Evolutionary conservation across 2,888 invertebrate species (phyloP), one percentile per base, ranked within the genome.

Genomic region (Sinopyrophorus schimmeli): DNA sequence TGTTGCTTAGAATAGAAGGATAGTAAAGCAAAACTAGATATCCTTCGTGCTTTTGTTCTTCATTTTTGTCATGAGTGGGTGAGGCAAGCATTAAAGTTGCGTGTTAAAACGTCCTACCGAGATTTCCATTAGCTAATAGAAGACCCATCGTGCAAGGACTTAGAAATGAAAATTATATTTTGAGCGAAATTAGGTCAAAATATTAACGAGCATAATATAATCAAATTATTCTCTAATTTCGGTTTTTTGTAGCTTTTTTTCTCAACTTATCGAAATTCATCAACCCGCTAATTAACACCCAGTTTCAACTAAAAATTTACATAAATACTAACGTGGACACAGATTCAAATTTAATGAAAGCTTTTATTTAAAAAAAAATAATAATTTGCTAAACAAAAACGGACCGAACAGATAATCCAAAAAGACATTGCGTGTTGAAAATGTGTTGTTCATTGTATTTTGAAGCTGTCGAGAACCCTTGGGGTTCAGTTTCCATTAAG

Each of bases 61-160:
- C 35, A 35, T 35, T 38, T 46, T 23, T 46, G 20, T 46, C 39
- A 20, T 32, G 35, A 26, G 30, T 34, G 47, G 55, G 55, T 47
- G 55, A 30, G 53, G 44, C 26, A 18, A 30, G 42, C 10, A 32
- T 53, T 50, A 43, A 30, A 38, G 40, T 50, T 51, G 57, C 57
- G 59, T 59, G 58, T 50, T 42, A 40, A 47, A 48, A 39, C 51
- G 43, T 49, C 53, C 58, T 53, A 53, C 54, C 14, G 54, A 50
- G 54, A 53, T 55, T 53, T 58, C 57, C 60, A 60, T 60, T 60
- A 60, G 54, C 57, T 58, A 60, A 60, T 60, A 55, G 58, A 54
- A 37, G 37, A 26, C 55, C 48, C 47, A 53, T 34, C 38, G 54
- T 18, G 56, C 31, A 30, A 41, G 15, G 31, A 12, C 35, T 15